Base-by-base conservation (phyloP, 2,888 invertebrate genomes). In the Dynastes hyllus region DNA sequence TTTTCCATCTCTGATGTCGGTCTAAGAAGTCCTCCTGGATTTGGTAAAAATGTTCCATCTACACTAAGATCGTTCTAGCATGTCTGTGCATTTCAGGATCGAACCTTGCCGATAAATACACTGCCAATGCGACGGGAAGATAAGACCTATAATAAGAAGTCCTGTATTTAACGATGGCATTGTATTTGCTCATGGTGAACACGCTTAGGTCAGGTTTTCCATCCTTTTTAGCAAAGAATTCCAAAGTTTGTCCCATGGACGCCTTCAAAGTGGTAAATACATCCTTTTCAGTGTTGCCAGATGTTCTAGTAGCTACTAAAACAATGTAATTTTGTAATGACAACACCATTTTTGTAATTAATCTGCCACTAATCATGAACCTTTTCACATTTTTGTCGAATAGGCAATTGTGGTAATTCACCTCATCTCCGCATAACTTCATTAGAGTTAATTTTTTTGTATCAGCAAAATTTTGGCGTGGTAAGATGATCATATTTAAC, bases 41-140 rank as follows among this genome's bases (percentile, higher is more conserved):
- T 92, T 99, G 99, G 90, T 95, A 99, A 88, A 97, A 96, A 85
- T 96, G 95, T 40, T 99, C 99, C 94, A 99, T 97, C 89, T 97
- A 93, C 51, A 97, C 87, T 0, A 97, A 90, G 82, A 97, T 95
- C 0, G 92, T 93, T 88, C 95, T 95, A 0, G 95, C 95, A 87
- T 95, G 94, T 80, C 94, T 91, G 84, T 95, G 95, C 55, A 93
- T 92, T 87, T 95, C 94, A 2, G 92, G 91, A 87, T 96, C 95
- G 58, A 92, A 92, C 32, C 84, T 91, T 88, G 94, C 93, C 82
- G 94, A 92, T 92, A 97, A 93, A 85, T 95, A 92, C 92, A 98
- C 93, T 2, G 96, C 96, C 79, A 95, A 87, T 16, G 95, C 93
- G 45, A 97, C 93, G 1, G 98, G 98, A 87, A 97, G 92, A 88